These are phyloP conservation scores for Bombyx huttoni DNA, from an alignment of 2,888 invertebrate genomes.

Conservation along the genomic window DNA sequence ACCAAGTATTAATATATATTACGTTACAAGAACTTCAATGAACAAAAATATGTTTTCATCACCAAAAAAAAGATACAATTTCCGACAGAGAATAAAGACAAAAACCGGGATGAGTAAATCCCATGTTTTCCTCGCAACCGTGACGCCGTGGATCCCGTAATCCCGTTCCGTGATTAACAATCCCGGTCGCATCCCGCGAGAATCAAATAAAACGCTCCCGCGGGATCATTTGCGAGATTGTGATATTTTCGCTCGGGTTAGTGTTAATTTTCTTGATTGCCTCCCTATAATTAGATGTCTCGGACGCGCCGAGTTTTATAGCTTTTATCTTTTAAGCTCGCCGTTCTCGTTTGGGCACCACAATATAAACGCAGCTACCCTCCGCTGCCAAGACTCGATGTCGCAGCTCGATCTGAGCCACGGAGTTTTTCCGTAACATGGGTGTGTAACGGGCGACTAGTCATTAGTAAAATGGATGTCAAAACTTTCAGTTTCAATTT, in stretches of 20 bases:
- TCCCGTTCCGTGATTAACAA: conserved; percentile 8
- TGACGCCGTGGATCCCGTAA: neutral
- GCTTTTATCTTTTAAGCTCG: neutral
- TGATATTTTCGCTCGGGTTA: conserved; percentile 16
- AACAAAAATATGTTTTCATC: neutral
- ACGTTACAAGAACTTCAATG: too few species aligned
- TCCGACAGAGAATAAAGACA: neutral
- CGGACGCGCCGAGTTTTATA: neutral
- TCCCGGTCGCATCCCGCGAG: conserved; percentile 9
- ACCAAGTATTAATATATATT: too few species aligned
- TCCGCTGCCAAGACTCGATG: too few species aligned
- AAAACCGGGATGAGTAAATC: neutral
- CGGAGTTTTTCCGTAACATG: too few species aligned
- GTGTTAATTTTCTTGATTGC: conserved; percentile 55
- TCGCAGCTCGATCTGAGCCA: too few species aligned
- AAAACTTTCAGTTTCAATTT: too few species aligned
- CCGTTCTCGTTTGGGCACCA: neutral
- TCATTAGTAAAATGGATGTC: too few species aligned
- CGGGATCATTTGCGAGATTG: conserved; percentile 45
- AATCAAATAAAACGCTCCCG: conserved; percentile 32
- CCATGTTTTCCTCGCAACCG: neutral
- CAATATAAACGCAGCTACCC: too few species aligned
- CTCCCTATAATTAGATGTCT: neutral
- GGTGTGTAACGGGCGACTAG: too few species aligned
- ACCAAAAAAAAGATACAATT: neutral